Evolutionary conservation across 2,888 invertebrate species (phyloP), one percentile per base, ranked within the genome.

Genomic region (Chymomyza amoena): DNA sequence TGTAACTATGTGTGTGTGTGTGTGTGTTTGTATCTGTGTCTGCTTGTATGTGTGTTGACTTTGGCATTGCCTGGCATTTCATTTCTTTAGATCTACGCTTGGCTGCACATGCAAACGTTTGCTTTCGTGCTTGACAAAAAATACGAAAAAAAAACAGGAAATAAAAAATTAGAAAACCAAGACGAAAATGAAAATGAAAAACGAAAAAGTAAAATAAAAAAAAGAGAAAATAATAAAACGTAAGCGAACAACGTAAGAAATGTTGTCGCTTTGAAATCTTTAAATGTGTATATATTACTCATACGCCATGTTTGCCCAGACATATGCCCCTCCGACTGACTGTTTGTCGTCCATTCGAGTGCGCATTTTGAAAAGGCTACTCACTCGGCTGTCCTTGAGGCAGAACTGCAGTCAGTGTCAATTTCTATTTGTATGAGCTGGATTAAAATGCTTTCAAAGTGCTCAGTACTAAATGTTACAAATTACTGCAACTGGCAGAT

Each of bases 51-150:
- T 39, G 51, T 45, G 25, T 62, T 62, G 10, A 4, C 54, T 39
- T 54, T 64, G 10, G 52, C 32, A n/a, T 18, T 66, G 60, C 69
- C 66, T 76, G 76, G 69, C 75, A 76, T 77, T 77, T 79, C 77
- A 77, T 85, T 86, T 89, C 89, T 83, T 89, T 79, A 87, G 89
- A 89, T 89, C 81, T 82, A 64, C 78, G 84, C 80, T 79, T 83
- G 80, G 81, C 69, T 87, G 89, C 86, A 87, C 89, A 89, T 88
- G 84, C 89, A 83, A 88, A 85, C 79, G 85, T 67, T 81, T 72
- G 61, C 54, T 69, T 56, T 28, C 52, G 20, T 32, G 10, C 36
- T 62, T 25, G n/a, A 10, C 36, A 28, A 20, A 64, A 39, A 68
- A 74, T 50, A 39, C 25, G 10, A 57, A 57, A 57, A 57, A 18